These are phyloP conservation scores for Syngnathus scovelli DNA, from an alignment of 2,113 vertebrate species.

Conservation along the genomic window DNA sequence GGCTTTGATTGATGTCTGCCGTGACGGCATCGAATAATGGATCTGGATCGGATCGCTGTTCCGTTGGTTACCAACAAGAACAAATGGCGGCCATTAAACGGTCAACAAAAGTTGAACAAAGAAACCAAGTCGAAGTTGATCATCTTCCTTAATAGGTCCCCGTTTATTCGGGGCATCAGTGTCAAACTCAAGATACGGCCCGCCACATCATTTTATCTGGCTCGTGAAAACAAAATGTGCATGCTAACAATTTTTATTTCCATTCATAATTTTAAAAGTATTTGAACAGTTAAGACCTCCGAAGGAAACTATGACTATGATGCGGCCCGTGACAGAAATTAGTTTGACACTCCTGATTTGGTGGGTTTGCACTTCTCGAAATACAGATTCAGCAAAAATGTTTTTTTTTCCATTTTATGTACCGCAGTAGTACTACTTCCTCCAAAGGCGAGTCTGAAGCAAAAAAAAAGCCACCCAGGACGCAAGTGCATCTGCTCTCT, in stretches of 20 bases:
- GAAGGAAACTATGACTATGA: no score
- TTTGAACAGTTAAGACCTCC: no score
- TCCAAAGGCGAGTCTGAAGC: neutral
- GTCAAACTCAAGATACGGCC: no score
- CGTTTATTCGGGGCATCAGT: neutral
- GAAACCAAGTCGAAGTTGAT: no score
- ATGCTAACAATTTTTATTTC: no score
- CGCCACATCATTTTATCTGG: no score
- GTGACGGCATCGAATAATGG: neutral
- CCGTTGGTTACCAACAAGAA: neutral
- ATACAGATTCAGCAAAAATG: neutral
- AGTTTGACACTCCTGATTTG: no score
- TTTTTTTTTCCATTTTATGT: neutral
- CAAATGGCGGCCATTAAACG: neutral
- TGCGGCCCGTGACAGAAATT: no score
- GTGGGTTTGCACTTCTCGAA: neutral
- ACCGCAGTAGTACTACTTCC: neutral
- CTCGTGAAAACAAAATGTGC: no score
- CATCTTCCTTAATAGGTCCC: neutral
- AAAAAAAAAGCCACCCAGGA: conserved; percentile 5
- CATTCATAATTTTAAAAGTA: no score
- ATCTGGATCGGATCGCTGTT: neutral
- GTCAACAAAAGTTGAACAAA: neutral
- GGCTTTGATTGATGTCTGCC: neutral
- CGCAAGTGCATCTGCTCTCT: neutral